These are phyloP conservation scores for Gymnobelideus leadbeateri DNA, from an alignment of 2,113 vertebrate species.

Conservation along the genomic window DNA sequence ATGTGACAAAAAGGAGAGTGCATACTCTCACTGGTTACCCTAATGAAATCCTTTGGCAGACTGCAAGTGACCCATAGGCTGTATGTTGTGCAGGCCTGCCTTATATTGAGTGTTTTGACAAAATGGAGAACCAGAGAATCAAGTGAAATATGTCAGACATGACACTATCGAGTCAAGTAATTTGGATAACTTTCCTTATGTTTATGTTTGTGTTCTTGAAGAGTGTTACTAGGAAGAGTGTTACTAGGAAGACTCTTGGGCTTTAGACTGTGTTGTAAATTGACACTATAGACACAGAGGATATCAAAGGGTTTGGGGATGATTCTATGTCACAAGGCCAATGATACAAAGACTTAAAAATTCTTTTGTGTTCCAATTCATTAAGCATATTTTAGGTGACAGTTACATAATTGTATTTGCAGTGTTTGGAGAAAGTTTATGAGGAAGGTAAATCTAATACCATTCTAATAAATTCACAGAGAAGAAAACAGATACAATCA, in stretches of 20 bases:
- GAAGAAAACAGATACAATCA: neutral
- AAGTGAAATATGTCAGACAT: neutral
- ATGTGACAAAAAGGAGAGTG: no score
- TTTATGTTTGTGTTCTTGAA: neutral
- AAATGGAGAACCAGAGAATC: neutral
- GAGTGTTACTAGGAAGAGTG: neutral
- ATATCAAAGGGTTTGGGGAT: neutral
- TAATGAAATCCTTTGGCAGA: no score
- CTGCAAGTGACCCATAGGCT: no score
- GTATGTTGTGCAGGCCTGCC: no score
- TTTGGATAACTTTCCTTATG: neutral
- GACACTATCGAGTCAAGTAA: neutral
- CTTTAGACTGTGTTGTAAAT: neutral
- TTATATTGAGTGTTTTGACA: neutral
- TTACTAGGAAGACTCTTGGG: neutral
- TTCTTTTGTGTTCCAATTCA: neutral
- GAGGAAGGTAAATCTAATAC: neutral
- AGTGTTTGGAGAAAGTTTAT: neutral
- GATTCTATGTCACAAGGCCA: neutral
- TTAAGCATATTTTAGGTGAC: neutral
- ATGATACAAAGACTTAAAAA: neutral
- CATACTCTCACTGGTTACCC: no score
- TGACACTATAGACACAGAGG: neutral
- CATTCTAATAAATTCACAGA: neutral
- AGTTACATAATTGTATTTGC: constrained; percentile 12